phyloP scores from a whole-genome alignment of 2,888 invertebrate genomes.

The Panzeria rudis region DNA sequence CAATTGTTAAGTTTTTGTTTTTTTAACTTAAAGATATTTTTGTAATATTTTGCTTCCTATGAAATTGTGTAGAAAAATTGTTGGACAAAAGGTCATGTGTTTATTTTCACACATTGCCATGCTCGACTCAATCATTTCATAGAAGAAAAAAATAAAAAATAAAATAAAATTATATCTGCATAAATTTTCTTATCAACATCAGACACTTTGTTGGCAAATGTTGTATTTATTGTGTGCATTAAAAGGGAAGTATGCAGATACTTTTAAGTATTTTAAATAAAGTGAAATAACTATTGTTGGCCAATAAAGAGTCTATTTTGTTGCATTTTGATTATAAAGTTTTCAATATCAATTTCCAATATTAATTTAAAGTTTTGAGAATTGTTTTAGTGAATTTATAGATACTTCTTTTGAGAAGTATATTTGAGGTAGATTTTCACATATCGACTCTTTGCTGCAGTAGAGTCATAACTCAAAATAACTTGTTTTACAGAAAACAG shows the following conservation, averaged over 20 bases:
- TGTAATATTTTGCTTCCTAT: slow-evolving; percentile 3
- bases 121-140: slow-evolving; percentile 53
- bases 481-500: no score
- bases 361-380: no score
- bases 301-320: no score
- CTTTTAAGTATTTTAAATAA: background rate
- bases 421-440: no score
- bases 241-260: slow-evolving; percentile 23
- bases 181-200: slow-evolving; percentile 69
- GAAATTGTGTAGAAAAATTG: slow-evolving; percentile 10
- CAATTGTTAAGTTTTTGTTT: slow-evolving; percentile 42
- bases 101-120: slow-evolving; percentile 68
- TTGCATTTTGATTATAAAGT: no score
- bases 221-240: slow-evolving; percentile 11
- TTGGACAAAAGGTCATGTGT: slow-evolving; percentile 64
- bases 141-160: slow-evolving; percentile 3
- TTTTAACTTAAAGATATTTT: slow-evolving; percentile 24
- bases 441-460: no score
- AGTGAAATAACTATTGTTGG: background rate
- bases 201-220: slow-evolving; percentile 66
- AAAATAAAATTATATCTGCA: slow-evolving; percentile 60
- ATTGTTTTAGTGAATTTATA: no score
- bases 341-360: no score
- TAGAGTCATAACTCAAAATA: no score
- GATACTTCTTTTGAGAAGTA: no score